These are phyloP conservation scores for Heliocidaris erythrogramma DNA, from an alignment of 35 echinoderm and acorn worm genomes.

Conservation along the genomic window DNA sequence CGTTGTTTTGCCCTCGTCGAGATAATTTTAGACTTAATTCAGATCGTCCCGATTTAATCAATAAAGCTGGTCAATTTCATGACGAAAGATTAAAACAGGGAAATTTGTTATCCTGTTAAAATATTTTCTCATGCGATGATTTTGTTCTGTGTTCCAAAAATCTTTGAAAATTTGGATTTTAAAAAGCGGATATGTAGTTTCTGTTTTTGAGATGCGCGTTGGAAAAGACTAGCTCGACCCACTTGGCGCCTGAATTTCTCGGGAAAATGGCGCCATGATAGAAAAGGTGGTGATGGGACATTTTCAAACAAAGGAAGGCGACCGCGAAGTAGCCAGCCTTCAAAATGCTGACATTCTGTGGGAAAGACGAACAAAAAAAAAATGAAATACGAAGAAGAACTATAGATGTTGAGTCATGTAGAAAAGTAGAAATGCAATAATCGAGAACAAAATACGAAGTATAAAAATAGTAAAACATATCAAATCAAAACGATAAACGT, in stretches of 20 bases:
- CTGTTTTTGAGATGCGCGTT: background rate
- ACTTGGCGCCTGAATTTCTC: background rate
- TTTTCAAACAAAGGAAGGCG: slow-evolving; percentile 8
- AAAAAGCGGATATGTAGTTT: background rate
- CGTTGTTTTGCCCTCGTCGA: background rate
- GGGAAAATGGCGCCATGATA: background rate
- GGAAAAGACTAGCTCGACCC: background rate
- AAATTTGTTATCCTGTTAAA: background rate
- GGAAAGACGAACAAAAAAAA: background rate
- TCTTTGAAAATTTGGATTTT: background rate
- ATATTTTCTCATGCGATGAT: background rate
- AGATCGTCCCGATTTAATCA: background rate
- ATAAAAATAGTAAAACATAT: background rate
- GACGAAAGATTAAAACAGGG: background rate
- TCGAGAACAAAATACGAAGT: background rate
- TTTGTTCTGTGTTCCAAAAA: background rate
- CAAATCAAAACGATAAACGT: too few relatives aligned
- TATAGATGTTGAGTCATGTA: background rate
- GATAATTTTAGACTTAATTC: background rate
- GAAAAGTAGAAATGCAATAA: background rate
- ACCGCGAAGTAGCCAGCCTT: background rate
- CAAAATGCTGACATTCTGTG: background rate
- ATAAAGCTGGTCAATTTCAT: background rate
- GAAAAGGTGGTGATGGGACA: slow-evolving; percentile 34
- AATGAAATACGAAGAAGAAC: background rate